Base-by-base conservation (phyloP, 2,888 invertebrate genomes). In the Tetheella fluctuosa region DNA sequence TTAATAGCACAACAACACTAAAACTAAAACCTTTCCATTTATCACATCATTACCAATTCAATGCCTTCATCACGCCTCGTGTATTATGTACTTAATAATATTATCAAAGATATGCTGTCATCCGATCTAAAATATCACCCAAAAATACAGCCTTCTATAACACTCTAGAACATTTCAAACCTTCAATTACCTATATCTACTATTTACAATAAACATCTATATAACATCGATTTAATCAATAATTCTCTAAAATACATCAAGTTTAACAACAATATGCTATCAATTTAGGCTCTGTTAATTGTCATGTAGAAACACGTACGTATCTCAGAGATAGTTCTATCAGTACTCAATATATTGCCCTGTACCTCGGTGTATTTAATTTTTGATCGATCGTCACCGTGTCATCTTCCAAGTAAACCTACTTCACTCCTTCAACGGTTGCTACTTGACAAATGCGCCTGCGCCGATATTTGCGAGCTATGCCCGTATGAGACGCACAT, bases 1-100 rank as follows among this genome's bases (percentile, higher is more conserved):
- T 91, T 92, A 92, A 91, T 92, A 89, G 91, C 91, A 93, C 92
- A 93, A 93, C 93, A 92, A 91, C 89, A 85, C 91, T 92, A 92
- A 85, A 85, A 86, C 91, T 91, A 92, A 87, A 78, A 79, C 78
- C 76, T 80, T 79, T 79, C 78, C 81, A 79, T 80, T 85, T 90
- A 91, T 92, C 91, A 91, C 91, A 91, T 90, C 91, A 81, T 89
- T 84, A 84, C 82, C 84, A 66, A 82, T 81, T 77, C 80, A 79
- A 77, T 81, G 72, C 78, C 75, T 68, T 64, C 67, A 59, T 57
- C 58, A 64, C 67, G 64, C 65, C 61, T 68, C 69, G 70, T 71
- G 67, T 81, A 80, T 79, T 79, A 68, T n/a, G n/a, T 79, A 34
- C 79, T 76, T 80, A 81, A 86, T 85, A 85, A 81, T 83, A 79